phyloP scores from a whole-genome alignment of 2,113 vertebrate species.

The Furnarius figulus region DNA sequence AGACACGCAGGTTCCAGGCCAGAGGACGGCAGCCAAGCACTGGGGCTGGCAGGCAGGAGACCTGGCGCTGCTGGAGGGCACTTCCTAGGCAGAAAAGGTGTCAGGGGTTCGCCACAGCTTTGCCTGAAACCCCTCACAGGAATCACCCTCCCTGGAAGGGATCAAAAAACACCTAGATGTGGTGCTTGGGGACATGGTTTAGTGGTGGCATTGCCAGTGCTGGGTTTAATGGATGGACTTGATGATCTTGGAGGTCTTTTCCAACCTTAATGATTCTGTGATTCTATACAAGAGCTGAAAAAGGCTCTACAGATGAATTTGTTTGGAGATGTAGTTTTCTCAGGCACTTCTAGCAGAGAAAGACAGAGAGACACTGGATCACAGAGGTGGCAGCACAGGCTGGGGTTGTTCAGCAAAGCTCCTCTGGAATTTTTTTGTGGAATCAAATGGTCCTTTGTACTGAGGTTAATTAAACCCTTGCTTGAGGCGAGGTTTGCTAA shows the following conservation, averaged over 20 bases:
- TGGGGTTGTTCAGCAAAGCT: background rate
- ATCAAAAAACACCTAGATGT: background rate
- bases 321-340: background rate
- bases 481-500: background rate
- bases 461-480: background rate
- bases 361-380: background rate
- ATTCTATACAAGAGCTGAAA: background rate
- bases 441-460: background rate
- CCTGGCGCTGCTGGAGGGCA: background rate
- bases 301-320: background rate
- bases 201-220: background rate
- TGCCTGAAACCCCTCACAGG: background rate
- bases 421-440: background rate
- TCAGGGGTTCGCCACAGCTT: background rate
- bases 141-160: background rate
- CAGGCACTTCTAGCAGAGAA: background rate
- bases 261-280: background rate
- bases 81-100: background rate
- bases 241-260: background rate
- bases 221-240: background rate
- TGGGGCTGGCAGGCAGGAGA: background rate
- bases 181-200: background rate
- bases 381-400: background rate
- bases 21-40: background rate
- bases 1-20: background rate